These are phyloP conservation scores for Eupeodes luniger DNA, from an alignment of 2,888 invertebrate genomes.

Conservation along the genomic window DNA sequence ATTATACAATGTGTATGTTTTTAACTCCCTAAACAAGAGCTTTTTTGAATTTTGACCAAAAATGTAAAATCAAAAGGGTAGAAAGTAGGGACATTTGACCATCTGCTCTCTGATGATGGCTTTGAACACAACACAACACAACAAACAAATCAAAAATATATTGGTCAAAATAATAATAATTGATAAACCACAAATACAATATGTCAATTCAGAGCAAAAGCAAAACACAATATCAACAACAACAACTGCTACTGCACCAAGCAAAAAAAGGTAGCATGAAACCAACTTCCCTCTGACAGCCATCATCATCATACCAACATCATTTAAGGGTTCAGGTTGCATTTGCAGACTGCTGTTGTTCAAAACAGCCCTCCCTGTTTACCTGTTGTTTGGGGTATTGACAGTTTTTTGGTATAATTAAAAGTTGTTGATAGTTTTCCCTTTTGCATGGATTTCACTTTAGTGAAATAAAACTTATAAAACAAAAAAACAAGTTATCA, in stretches of 20 bases:
- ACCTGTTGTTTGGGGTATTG: background rate
- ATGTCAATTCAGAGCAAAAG: slow-evolving; percentile 4
- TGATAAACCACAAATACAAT: slow-evolving; percentile 43
- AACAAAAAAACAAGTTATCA: too few relatives aligned
- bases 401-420: background rate
- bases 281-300: background rate
- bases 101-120: background rate
- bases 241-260: background rate
- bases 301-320: background rate
- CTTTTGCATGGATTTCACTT: background rate
- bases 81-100: too few relatives aligned
- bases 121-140: background rate
- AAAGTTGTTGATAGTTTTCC: background rate
- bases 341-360: background rate
- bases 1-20: background rate
- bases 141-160: slow-evolving; percentile 31
- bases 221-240: background rate
- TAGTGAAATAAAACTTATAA: too few relatives aligned
- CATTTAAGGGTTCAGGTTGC: background rate
- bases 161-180: slow-evolving; percentile 29
- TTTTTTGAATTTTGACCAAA: too few relatives aligned
- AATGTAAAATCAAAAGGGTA: background rate
- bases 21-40: slow-evolving; percentile 1
- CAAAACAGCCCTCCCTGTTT: background rate
- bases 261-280: background rate